Percentiles rank a stretch among this genome's conserved stretches.
These are phyloP conservation scores for Telmatherina bonti DNA, from an alignment of 2,797 vertebrate species.

Conservation along the genomic window DNA sequence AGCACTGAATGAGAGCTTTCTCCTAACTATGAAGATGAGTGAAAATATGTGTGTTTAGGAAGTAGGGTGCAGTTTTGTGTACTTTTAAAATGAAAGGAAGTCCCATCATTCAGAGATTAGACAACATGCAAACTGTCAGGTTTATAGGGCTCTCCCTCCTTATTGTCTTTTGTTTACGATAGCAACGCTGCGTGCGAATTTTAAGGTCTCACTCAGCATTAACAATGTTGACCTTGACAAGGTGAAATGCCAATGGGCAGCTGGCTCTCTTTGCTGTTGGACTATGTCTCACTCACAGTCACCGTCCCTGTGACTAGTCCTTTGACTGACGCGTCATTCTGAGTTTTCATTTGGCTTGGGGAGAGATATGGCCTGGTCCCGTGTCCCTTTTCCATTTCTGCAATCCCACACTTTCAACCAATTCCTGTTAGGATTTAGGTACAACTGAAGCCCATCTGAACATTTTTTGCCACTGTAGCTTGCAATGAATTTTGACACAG, in stretches of 20 bases:
- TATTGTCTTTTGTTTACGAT: slow-evolving; percentile 27
- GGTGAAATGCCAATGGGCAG: slow-evolving; percentile 55
- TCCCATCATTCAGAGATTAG: slow-evolving; percentile 18
- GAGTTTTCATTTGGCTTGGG: slow-evolving; percentile 66
- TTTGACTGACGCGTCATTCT: slow-evolving; percentile 70
- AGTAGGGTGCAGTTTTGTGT: background rate
- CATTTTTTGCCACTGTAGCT: slow-evolving; percentile 30
- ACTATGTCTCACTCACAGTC: slow-evolving; percentile 59
- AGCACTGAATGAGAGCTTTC: background rate
- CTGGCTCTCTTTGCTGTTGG: slow-evolving; percentile 57
- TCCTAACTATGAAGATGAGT: background rate
- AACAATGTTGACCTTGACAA: slow-evolving; percentile 74
- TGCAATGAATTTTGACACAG: slow-evolving; percentile 33
- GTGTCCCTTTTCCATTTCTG: slow-evolving; percentile 58
- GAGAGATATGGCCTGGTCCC: slow-evolving; percentile 55
- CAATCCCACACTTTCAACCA: slow-evolving; percentile 55
- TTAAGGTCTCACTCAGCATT: slow-evolving; percentile 55
- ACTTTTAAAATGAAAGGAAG: slow-evolving; percentile 17
- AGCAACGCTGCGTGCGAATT: slow-evolving; percentile 45
- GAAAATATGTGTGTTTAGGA: background rate
- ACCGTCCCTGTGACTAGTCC: slow-evolving; percentile 60
- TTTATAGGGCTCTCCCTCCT: slow-evolving; percentile 8
- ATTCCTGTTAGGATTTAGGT: slow-evolving; percentile 58
- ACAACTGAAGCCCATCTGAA: slow-evolving; percentile 40
- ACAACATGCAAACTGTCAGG: slow-evolving; percentile 10